Evolutionary conservation across 2,113 vertebrate species (phyloP).

Genomic region (Tapirus terrestris): DNA sequence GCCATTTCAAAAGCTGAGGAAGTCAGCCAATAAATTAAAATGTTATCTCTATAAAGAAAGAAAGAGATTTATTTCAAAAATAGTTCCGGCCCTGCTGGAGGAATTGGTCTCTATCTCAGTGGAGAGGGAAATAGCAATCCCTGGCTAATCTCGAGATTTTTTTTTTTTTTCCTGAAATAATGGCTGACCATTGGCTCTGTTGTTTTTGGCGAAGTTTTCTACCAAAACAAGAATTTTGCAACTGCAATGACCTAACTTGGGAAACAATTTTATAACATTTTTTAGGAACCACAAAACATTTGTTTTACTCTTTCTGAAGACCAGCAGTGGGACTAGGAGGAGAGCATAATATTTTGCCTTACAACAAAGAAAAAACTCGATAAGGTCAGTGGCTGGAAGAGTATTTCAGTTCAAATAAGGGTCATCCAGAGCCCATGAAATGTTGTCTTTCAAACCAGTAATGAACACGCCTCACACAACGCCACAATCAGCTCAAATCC

Average conservation of each 20-base stretch:
- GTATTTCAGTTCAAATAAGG: conserved; percentile 63
- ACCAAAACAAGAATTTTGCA: conserved; percentile 69
- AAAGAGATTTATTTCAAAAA: conserved; percentile 55
- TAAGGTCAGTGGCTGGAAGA: not conserved
- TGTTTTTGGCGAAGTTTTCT: conserved; percentile 66
- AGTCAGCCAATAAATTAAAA: conserved; percentile 59
- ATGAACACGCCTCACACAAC: not conserved
- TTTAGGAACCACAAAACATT: conserved; percentile 68
- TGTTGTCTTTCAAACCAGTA: conserved; percentile 28
- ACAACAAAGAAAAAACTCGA: conserved; percentile 56
- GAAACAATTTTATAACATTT: conserved; percentile 75
- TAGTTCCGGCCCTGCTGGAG: conserved; percentile 1
- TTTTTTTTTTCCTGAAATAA: conserved; percentile 35
- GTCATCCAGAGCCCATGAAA: conserved; percentile 22
- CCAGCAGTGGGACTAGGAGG: not conserved
- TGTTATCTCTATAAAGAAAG: conserved; percentile 32
- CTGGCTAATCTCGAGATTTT: conserved; percentile 32
- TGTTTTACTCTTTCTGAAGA: conserved; percentile 58
- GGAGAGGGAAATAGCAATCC: conserved; percentile 10
- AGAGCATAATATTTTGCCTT: conserved; percentile 31
- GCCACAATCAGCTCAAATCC: not conserved
- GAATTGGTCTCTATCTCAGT: conserved; percentile 31
- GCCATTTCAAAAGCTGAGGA: conserved; percentile 35
- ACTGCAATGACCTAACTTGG: conserved; percentile 73
- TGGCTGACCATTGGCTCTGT: conserved; percentile 42